Evolutionary conservation across 2,797 vertebrate species (phyloP).

Genomic region (Pteronotus mesoamericanus): DNA sequence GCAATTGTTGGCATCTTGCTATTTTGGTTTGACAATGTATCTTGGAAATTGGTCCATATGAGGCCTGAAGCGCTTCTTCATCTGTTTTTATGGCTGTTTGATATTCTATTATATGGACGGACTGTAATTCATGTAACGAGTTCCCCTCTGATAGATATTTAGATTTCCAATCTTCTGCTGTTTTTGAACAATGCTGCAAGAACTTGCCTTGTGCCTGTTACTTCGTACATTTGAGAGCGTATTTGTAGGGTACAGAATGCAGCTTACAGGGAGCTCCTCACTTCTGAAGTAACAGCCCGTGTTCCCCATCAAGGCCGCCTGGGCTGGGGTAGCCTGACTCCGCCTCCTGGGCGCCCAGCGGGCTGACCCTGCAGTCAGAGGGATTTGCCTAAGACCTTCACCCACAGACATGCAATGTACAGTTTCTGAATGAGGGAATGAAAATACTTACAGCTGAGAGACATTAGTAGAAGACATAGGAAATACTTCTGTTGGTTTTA

Average conservation of each 20-base stretch:
- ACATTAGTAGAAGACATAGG: neutral
- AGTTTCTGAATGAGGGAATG: neutral
- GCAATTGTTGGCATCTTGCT: conserved; percentile 31
- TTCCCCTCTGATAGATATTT: conserved; percentile 45
- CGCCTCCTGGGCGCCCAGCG: neutral
- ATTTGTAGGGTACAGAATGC: neutral
- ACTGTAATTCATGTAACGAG: conserved; percentile 62
- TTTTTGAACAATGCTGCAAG: conserved; percentile 28
- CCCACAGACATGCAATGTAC: neutral
- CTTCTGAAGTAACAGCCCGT: neutral
- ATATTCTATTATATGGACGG: conserved; percentile 41
- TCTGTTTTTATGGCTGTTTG: conserved; percentile 62
- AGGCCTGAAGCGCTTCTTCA: conserved; percentile 50
- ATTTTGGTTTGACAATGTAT: conserved; percentile 64
- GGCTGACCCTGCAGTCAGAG: neutral
- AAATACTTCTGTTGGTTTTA: neutral
- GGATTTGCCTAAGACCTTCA: neutral
- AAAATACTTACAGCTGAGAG: neutral
- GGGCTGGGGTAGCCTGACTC: neutral
- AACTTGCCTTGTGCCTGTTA: neutral
- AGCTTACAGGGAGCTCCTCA: neutral
- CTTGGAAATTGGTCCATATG: conserved; percentile 69
- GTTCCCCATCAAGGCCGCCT: neutral
- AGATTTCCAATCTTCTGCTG: conserved; percentile 26
- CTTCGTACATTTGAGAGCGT: neutral